Evolutionary conservation across 2,113 vertebrate genomes (phyloP).

Genomic region (Rhabdomys dilectus): DNA sequence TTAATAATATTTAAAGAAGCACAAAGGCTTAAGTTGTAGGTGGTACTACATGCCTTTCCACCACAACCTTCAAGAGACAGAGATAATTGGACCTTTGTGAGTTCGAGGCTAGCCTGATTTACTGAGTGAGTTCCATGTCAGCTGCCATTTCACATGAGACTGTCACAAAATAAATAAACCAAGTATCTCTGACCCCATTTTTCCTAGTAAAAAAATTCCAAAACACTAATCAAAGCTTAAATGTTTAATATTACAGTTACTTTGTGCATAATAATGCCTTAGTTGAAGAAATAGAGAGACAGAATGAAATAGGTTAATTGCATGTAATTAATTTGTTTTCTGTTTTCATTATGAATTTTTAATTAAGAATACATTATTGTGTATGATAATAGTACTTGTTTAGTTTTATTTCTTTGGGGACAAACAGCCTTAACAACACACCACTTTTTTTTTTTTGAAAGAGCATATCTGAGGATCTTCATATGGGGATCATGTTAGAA

Average conservation of each 20-base stretch:
- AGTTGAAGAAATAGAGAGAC: neutral
- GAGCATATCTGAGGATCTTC: neutral
- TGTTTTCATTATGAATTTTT: constrained; percentile 36
- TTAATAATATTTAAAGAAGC: neutral
- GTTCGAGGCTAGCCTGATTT: neutral
- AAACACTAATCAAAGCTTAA: neutral
- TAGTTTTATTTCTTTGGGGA: neutral
- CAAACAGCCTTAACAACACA: too few species aligned
- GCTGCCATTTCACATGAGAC: neutral
- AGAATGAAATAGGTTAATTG: neutral
- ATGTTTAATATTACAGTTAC: neutral
- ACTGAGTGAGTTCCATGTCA: neutral
- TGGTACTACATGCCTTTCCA: too few species aligned
- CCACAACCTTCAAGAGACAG: too few species aligned
- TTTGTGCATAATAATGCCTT: constrained; percentile 1
- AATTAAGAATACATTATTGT: neutral
- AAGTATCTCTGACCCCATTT: neutral
- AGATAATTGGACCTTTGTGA: neutral
- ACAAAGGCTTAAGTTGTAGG: neutral
- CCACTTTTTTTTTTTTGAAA: neutral
- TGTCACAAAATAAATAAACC: neutral
- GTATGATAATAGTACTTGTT: neutral
- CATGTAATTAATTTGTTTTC: constrained; percentile 43
- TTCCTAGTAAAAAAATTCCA: neutral
- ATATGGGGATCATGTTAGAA: neutral